These are phyloP conservation scores for Macrosiphum euphorbiae DNA, from an alignment of 2,888 invertebrate species.

Conservation along the genomic window DNA sequence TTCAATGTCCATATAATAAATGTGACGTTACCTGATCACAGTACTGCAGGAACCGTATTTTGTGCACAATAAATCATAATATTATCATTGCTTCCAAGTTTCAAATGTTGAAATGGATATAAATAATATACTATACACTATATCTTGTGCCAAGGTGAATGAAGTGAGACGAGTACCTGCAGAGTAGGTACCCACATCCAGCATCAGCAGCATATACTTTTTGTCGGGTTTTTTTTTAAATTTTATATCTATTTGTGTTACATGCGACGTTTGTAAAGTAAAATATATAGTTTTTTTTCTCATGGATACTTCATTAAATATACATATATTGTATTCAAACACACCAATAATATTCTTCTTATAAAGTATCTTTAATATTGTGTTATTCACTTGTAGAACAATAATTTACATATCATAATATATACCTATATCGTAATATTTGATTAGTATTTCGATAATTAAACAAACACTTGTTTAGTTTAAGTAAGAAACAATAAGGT, in stretches of 20 bases:
- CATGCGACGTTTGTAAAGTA: neutral
- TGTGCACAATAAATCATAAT: neutral
- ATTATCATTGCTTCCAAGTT: neutral
- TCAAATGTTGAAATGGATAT: neutral
- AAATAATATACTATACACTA: neutral
- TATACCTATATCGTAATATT: neutral
- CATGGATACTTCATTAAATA: neutral
- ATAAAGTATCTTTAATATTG: neutral
- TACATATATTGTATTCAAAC: neutral
- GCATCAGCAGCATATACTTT: neutral
- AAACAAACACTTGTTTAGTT: neutral
- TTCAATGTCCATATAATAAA: too few relatives aligned
- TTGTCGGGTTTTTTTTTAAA: neutral
- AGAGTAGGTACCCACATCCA: neutral
- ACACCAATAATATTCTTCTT: neutral
- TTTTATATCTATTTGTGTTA: neutral
- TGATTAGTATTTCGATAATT: neutral
- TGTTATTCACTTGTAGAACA: neutral
- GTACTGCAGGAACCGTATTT: too few relatives aligned
- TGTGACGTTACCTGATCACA: too few relatives aligned
- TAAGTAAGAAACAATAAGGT: constrained; percentile 7
- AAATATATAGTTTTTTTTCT: neutral
- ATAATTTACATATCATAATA: neutral
- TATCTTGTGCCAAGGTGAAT: neutral
- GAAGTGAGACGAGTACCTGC: neutral